These are phyloP conservation scores for Caprella mutica DNA, from an alignment of 2,888 invertebrate genomes.

Conservation along the genomic window DNA sequence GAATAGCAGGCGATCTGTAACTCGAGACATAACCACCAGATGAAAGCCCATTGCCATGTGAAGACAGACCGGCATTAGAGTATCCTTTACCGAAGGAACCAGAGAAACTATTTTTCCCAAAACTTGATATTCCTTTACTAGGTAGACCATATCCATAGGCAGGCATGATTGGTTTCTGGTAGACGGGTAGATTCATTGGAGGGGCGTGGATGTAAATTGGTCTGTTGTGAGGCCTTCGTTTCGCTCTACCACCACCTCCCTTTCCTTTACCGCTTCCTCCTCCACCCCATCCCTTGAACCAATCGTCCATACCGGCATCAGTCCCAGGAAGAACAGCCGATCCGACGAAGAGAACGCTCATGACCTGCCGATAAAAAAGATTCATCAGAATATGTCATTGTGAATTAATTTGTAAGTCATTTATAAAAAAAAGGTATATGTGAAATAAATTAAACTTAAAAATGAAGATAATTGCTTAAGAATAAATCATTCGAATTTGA, in stretches of 20 bases:
- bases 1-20: too few species aligned
- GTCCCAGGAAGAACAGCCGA: not conserved
- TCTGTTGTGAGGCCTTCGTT: not conserved
- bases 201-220: slow-evolving; percentile 5
- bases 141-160: not conserved
- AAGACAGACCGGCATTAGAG: too few species aligned
- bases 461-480: too few species aligned
- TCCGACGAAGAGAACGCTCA: not conserved
- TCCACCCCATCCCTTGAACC: slow-evolving; percentile 8
- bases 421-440: too few species aligned
- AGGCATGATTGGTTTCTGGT: slow-evolving; percentile 1
- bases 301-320: slow-evolving; percentile 5
- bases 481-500: too few species aligned
- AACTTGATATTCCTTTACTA: too few species aligned
- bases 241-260: not conserved
- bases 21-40: too few species aligned
- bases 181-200: slow-evolving; percentile 2
- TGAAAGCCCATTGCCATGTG: too few species aligned
- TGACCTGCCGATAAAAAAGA: too few species aligned
- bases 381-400: too few species aligned
- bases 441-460: too few species aligned
- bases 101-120: not conserved
- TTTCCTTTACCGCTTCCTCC: slow-evolving; percentile 1
- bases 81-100: not conserved
- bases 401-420: too few species aligned